Evolutionary conservation across 2,888 invertebrate species (phyloP).

Genomic region (Drosophila pullipes): DNA sequence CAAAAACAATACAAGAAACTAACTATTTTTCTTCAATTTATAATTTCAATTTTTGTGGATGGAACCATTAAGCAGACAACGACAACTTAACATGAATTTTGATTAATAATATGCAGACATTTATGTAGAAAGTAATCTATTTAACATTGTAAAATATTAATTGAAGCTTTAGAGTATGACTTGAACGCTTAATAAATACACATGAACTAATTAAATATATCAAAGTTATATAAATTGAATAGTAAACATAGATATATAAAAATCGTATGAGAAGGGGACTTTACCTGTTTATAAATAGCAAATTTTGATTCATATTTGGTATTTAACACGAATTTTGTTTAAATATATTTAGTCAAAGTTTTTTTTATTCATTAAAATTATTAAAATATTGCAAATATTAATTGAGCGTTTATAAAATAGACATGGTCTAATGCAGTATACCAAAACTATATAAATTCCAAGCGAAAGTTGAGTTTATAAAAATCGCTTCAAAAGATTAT

Average conservation of each 20-base stretch:
- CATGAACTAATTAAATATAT: background rate
- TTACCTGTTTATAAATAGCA: no score
- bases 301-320: fast-evolving
- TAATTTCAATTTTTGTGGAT: background rate
- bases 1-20: background rate
- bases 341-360: background rate
- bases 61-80: no score
- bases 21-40: background rate
- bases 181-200: no score
- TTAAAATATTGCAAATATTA: background rate
- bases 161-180: background rate
- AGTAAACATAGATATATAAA: background rate
- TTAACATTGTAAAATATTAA: background rate
- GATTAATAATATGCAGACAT: background rate
- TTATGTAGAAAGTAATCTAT: background rate
- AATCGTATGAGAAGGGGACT: no score
- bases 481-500: background rate
- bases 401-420: background rate
- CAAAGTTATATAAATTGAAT: background rate
- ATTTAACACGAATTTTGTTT: no score
- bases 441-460: background rate
- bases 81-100: background rate
- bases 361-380: background rate
- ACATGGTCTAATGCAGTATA: background rate
- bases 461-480: background rate